Conservation (phyloP, 2,888 invertebrate genomes). For the Ryuthela nishihirai region DNA sequence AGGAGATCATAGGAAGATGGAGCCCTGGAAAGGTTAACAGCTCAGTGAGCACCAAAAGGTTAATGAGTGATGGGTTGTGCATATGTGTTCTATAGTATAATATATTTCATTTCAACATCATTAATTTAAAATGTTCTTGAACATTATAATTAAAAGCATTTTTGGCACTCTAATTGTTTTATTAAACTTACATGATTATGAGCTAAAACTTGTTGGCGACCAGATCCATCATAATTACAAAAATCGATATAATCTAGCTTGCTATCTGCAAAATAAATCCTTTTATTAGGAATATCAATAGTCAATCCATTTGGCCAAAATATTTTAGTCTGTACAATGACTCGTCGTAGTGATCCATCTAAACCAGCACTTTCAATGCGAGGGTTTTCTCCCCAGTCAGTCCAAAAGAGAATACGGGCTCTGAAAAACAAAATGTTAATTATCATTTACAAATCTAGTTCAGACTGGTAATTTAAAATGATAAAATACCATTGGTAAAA, state of each 20-base stretch:
- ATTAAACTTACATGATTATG: constrained; percentile 50
- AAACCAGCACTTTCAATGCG: constrained; percentile 92
- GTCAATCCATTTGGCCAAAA: constrained; percentile 99
- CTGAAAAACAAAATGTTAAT: constrained; percentile 44
- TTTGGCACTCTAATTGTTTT: background rate
- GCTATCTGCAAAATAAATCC: constrained; percentile 96
- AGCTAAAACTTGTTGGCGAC: constrained; percentile 70
- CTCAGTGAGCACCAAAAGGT: no score
- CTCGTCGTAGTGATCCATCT: constrained; percentile 82
- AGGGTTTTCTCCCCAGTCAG: constrained; percentile 98
- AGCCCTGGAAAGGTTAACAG: no score
- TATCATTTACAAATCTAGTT: background rate
- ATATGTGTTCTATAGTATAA: no score
- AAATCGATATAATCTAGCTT: constrained; percentile 97
- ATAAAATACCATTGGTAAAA: background rate
- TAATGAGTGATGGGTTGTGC: no score
- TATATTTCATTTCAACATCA: no score
- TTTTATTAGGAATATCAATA: constrained; percentile 83
- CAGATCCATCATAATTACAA: constrained; percentile 91
- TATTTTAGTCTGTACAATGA: constrained; percentile 87
- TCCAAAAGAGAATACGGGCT: constrained; percentile 92
- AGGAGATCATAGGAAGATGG: no score
- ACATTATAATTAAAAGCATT: no score
- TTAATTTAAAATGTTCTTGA: no score
- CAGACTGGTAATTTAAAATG: background rate